Evolutionary conservation across 2,113 vertebrate species (phyloP).

Genomic region (Atrichornis clamosus): DNA sequence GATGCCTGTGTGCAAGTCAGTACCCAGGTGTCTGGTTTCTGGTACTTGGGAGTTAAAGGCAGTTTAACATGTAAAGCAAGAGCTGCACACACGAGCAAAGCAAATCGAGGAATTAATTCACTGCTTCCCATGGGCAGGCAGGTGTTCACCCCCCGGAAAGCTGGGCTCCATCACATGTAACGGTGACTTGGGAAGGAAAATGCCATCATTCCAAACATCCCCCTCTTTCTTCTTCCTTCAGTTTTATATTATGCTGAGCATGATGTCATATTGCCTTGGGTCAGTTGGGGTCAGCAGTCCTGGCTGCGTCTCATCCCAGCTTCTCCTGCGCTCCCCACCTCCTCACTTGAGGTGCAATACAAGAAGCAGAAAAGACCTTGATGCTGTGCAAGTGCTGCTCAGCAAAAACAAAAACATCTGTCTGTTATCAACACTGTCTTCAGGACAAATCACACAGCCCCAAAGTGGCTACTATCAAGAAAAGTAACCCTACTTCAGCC

Average conservation of each 20-base stretch:
- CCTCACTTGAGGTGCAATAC: neutral
- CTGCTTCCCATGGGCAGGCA: neutral
- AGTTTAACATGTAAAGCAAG: neutral
- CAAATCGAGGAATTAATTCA: neutral
- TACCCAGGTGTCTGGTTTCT: neutral
- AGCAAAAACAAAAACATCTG: neutral
- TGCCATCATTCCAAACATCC: neutral
- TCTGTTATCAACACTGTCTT: neutral
- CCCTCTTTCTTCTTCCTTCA: neutral
- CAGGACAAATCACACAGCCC: neutral
- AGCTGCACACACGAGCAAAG: neutral
- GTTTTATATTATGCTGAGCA: neutral
- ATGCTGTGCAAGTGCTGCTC: neutral
- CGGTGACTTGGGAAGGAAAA: neutral
- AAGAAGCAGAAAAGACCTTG: neutral
- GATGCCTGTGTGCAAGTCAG: fast-evolving
- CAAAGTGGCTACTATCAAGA: neutral
- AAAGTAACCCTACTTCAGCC: neutral
- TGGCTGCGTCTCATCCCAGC: neutral
- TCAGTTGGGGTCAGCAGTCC: neutral
- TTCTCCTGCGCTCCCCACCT: neutral
- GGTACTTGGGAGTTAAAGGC: neutral
- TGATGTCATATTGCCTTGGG: neutral
- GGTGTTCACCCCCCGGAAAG: neutral
- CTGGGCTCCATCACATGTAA: neutral